phyloP scores from a whole-genome alignment of 2,113 vertebrate genomes.

The Actenoides lindsayi region DNA sequence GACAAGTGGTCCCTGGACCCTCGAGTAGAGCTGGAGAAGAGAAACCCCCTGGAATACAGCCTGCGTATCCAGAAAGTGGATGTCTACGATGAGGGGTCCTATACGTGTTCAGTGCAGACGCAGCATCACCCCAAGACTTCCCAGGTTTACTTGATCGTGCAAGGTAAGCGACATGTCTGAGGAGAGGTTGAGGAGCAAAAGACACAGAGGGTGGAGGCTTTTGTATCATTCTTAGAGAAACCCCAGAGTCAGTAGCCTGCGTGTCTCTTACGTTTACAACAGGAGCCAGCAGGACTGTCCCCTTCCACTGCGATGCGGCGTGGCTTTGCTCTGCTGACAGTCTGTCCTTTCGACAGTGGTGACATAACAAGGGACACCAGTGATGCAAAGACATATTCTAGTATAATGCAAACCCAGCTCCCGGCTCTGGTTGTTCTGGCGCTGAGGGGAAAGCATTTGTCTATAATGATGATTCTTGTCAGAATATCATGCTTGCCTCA shows the following conservation, averaged over 20 bases:
- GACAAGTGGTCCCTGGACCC: conserved; percentile 99
- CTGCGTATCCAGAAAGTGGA: conserved; percentile 99
- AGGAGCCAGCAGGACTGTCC: background rate
- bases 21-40: conserved; percentile 95
- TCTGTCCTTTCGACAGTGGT: background rate
- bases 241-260: background rate
- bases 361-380: background rate
- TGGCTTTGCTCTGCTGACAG: background rate
- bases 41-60: conserved; percentile 96
- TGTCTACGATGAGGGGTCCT: conserved; percentile 95
- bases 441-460: background rate
- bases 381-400: background rate
- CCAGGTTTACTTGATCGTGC: conserved; percentile 96
- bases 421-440: background rate
- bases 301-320: rapidly evolving
- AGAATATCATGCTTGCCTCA: background rate
- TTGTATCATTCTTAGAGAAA: background rate
- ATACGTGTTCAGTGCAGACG: conserved; percentile 97
- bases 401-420: background rate
- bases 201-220: background rate
- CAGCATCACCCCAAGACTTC: conserved; percentile 95
- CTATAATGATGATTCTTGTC: background rate
- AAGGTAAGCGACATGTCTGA: conserved; percentile 82
- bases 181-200: background rate
- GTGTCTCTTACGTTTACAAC: background rate